Conservation (phyloP, 2,797 vertebrate genomes). For the Propithecus deckenii region DNA sequence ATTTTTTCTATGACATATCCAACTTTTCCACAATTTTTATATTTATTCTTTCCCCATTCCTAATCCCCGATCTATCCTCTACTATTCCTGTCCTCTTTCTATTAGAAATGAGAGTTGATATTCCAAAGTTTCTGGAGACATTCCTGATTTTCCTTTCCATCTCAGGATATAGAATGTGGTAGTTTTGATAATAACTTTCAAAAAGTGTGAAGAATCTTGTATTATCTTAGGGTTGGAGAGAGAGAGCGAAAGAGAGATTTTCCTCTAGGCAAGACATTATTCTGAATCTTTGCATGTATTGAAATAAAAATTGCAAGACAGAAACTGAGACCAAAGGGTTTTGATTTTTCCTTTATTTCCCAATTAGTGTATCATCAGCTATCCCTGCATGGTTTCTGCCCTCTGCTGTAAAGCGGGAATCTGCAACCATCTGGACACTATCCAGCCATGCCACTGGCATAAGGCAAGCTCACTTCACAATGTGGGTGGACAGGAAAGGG, state of each 20-base stretch:
- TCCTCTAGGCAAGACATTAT: neutral
- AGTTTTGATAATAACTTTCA: neutral
- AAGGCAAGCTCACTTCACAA: neutral
- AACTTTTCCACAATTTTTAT: neutral
- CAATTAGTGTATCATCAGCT: neutral
- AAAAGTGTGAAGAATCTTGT: neutral
- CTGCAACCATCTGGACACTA: neutral
- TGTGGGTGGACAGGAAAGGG: neutral
- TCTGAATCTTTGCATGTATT: neutral
- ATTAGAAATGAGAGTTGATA: neutral
- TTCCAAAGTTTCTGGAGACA: neutral
- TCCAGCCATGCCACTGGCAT: neutral
- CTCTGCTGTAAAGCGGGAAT: neutral
- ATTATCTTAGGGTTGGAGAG: neutral
- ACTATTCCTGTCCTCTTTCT: neutral
- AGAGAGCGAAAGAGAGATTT: neutral
- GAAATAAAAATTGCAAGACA: neutral
- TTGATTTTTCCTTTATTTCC: neutral
- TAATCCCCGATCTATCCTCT: neutral
- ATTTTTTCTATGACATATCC: neutral
- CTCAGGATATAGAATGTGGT: neutral
- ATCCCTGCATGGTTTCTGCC: neutral
- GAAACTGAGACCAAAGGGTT: neutral
- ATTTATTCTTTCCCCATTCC: neutral
- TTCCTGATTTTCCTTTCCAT: neutral